Base-by-base conservation (phyloP, 2,797 vertebrate species). In the Cercopithecus neglectus region DNA sequence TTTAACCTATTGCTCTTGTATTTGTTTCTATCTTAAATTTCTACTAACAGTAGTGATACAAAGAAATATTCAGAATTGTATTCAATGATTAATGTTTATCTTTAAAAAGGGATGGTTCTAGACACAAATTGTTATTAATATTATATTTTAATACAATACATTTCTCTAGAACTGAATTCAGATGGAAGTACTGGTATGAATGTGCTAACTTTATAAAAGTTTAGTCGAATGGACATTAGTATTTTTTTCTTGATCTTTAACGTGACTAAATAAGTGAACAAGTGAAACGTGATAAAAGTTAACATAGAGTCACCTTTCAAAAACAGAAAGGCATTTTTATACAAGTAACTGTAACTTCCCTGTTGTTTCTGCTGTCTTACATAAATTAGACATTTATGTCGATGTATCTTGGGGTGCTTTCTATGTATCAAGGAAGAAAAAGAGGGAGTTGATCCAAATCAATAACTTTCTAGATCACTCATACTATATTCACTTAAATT, bases 21-120 rank as follows among this genome's bases (percentile, higher is more conserved):
- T 81, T 33, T 55, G 39, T 75, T 88, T 95, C 80, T 72, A 53
- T 55, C 24, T 96, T 83, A 72, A 86, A 14, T 93, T 95, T 89
- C 53, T 67, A 33, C 48, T 93, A 30, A 36, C 22, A 91, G 55
- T 57, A 81, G 5, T 36, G 41, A 0, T 74, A 24, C 48, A 87
- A 90, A 57, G 44, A 89, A 5, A 95, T 93, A 75, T 80, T 72
- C 6, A 55, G 5, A 89, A 46, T 76, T 83, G 13, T 75, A 55
- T 4, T 76, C 48, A 64, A 48, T 55, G 75, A 91, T 36, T 76
- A 70, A 67, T 72, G 4, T 7, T 28, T 84, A 9, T n/a, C 28
- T 89, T 91, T 96, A 53, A 93, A 64, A 78, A 59, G 13, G 64
- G 33, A 81, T 94, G 3, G 11, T 85, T 30, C 24, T 80, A 5